Base-by-base conservation (phyloP, 1,140 invertebrate genomes). In the Zeugodacus cucurbitae region DNA sequence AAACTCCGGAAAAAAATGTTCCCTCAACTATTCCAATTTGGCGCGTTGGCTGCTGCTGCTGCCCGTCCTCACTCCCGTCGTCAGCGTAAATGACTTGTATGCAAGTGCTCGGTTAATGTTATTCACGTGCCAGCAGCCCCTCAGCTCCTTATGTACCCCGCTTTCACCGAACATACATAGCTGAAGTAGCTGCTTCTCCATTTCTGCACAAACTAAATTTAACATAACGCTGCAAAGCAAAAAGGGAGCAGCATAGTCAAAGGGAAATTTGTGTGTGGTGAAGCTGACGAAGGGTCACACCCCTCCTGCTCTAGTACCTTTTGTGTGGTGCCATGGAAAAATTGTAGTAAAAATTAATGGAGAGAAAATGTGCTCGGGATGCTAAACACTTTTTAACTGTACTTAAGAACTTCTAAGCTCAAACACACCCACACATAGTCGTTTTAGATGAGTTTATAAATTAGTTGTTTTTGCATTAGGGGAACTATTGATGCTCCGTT, bases 301-400 rank as follows among this genome's bases (percentile, higher is more conserved):
- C 48, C 6, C 48, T 6, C 48, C 6, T 54, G 14, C 48, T 22
- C 22, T 62, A n/a, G 20, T 70, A 70, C 64, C 14, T 70, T 29
- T 70, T 37, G 64, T 62, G n/a, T 17, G 26, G 29, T 70, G 7
- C 17, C 29, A 70, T 20, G 26, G n/a, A 82, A 26, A 44, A 48
- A 41, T 82, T 82, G 74, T 82, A 29, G 41, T 82, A 82, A 82
- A 82, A 82, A 82, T 82, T 82, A 82, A 82, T 82, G 74, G n/a
- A 48, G 37, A 82, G 74, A 54, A 82, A 82, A 54, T 82, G 41
- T 82, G 74, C 74, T 82, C 26, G 41, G 74, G 41, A 82, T 48
- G 41, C 41, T 14, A 82, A 82, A 54, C 41, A 82, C 74, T 82
- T 82, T 82, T 82, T 82, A 82, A 82, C 74, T 82, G 74, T 48